Evolutionary conservation across 2,113 vertebrate genomes (phyloP).

Genomic region (Stigmatopora argus): DNA sequence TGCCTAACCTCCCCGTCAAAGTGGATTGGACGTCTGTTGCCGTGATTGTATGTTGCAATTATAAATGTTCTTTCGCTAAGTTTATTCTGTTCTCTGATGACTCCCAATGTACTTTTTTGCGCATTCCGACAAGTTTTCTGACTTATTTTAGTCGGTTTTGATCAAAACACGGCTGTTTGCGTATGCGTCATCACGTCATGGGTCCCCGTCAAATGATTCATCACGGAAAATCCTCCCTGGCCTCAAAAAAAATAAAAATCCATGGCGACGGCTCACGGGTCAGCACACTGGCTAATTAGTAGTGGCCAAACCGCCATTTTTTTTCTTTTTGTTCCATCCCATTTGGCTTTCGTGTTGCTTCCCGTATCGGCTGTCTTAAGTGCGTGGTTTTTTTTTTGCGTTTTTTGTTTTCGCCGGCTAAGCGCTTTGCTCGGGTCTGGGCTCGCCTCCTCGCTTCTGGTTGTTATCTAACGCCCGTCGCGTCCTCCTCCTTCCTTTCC

Average conservation of each 20-base stretch:
- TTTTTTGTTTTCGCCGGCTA: not conserved
- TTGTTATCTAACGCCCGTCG: conserved; percentile 57
- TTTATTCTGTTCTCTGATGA: no score
- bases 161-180: conserved; percentile 14
- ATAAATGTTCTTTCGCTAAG: no score
- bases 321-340: conserved; percentile 20
- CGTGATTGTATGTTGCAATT: no score
- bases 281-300: conserved; percentile 41
- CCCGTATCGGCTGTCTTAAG: conserved; percentile 41
- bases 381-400: conserved; percentile 30
- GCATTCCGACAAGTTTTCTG: not conserved
- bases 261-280: conserved; percentile 44
- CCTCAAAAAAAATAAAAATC: conserved; percentile 6
- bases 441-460: conserved; percentile 51
- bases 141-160: conserved; percentile 12
- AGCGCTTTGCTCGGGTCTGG: conserved; percentile 43
- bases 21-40: no score
- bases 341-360: conserved; percentile 24
- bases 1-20: no score
- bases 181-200: conserved; percentile 26
- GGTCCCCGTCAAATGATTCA: conserved; percentile 37
- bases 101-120: no score
- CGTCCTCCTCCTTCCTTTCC: conserved; percentile 51
- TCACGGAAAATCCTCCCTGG: conserved; percentile 40
- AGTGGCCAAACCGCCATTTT: conserved; percentile 21